These are phyloP conservation scores for Resseliella maxima DNA, from an alignment of 2,888 invertebrate species.

Conservation along the genomic window DNA sequence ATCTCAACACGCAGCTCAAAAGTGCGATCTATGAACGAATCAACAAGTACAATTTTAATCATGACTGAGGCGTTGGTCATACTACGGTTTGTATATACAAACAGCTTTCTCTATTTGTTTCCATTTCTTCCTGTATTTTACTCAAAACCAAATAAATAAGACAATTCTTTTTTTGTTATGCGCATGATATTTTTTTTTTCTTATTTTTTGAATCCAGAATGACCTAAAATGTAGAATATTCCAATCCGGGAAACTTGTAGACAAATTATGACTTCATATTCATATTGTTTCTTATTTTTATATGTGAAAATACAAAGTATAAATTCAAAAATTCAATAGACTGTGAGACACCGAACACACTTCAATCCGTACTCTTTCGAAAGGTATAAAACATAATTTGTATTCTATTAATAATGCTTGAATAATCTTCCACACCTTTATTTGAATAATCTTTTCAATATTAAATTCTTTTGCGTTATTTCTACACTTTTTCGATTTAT, in stretches of 20 bases:
- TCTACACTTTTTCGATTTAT: not conserved
- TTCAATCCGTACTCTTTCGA: too few relatives aligned
- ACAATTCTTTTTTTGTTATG: not conserved
- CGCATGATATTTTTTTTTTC: not conserved
- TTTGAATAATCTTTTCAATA: too few relatives aligned
- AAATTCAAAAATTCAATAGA: too few relatives aligned
- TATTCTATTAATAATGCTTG: too few relatives aligned
- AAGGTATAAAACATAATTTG: too few relatives aligned
- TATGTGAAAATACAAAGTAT: too few relatives aligned
- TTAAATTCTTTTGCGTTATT: not conserved
- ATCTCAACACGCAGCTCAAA: not conserved
- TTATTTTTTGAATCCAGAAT: not conserved
- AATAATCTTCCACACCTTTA: too few relatives aligned
- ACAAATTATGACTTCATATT: too few relatives aligned
- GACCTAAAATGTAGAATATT: too few relatives aligned
- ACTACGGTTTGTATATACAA: not conserved
- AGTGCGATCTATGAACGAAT: constrained; percentile 5
- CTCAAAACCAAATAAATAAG: not conserved
- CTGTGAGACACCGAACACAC: too few relatives aligned
- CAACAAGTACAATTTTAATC: constrained; percentile 13
- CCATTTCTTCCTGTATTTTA: not conserved
- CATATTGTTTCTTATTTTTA: too few relatives aligned
- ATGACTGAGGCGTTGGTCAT: not conserved
- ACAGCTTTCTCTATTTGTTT: constrained; percentile 32
- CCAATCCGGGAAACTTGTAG: too few relatives aligned